Evolutionary conservation across 2,797 vertebrate species (phyloP).

Genomic region (Adrianichthys oophorus): DNA sequence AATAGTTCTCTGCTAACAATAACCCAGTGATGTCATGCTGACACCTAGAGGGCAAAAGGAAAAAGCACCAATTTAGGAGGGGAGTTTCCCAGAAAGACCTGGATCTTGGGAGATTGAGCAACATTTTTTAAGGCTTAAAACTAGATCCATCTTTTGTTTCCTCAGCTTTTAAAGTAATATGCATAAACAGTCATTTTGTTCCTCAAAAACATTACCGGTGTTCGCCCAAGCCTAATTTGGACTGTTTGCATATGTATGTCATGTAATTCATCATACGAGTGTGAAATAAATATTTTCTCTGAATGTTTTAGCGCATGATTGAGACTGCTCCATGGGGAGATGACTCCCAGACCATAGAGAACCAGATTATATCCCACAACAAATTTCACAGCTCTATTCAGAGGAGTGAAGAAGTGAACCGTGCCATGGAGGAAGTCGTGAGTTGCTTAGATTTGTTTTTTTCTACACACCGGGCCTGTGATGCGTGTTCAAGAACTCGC

Average conservation of each 20-base stretch:
- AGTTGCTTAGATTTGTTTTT: neutral
- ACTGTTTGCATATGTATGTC: neutral
- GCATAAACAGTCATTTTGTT: neutral
- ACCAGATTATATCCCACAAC: conserved; percentile 85
- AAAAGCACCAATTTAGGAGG: conserved; percentile 1
- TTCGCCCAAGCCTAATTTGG: neutral
- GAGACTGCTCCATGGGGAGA: conserved; percentile 88
- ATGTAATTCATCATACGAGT: neutral
- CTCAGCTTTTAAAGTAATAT: neutral
- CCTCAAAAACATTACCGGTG: neutral
- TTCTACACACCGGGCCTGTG: neutral
- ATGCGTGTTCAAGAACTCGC: too few species aligned
- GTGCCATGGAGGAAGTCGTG: conserved; percentile 90
- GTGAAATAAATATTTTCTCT: conserved; percentile 9
- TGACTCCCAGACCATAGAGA: conserved; percentile 82
- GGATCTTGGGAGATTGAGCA: neutral
- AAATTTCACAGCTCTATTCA: conserved; percentile 86
- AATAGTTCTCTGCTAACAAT: conserved; percentile 58
- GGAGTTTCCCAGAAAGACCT: neutral
- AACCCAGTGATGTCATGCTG: conserved; percentile 43
- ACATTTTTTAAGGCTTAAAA: neutral
- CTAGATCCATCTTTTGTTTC: neutral
- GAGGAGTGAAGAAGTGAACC: conserved; percentile 84
- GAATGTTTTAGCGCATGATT: conserved; percentile 82
- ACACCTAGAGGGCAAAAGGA: conserved; percentile 63